Percentiles rank a stretch among this genome's conserved stretches.
These are phyloP conservation scores for Frieseomelitta varia DNA, from an alignment of 1,140 invertebrate genomes.

Conservation along the genomic window DNA sequence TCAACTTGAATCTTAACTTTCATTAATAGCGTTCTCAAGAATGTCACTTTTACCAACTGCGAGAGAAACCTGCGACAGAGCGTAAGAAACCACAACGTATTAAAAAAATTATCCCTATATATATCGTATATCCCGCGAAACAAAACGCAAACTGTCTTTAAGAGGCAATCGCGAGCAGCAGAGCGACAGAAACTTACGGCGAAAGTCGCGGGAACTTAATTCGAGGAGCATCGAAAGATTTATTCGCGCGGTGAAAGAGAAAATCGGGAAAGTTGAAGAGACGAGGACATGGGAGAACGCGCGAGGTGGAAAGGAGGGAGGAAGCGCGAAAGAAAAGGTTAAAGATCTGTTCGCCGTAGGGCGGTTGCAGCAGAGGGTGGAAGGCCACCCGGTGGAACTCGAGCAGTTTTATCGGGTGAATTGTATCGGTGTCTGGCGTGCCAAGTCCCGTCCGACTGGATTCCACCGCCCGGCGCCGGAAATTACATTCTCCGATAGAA, in stretches of 20 bases:
- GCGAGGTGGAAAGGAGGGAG: too few species aligned
- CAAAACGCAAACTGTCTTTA: background rate
- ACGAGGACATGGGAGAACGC: background rate
- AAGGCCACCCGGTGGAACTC: slow-evolving; percentile 38
- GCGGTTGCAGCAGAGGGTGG: background rate
- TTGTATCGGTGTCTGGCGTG: slow-evolving; percentile 75
- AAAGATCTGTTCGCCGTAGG: background rate
- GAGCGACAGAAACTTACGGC: background rate
- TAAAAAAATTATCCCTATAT: too few species aligned
- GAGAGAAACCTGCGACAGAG: too few species aligned
- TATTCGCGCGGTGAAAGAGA: slow-evolving; percentile 18
- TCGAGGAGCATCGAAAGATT: background rate
- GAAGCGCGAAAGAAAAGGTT: slow-evolving; percentile 46
- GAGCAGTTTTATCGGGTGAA: slow-evolving; percentile 70
- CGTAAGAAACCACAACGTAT: too few species aligned
- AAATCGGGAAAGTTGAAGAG: background rate
- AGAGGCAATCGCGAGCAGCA: background rate
- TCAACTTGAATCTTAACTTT: too few species aligned
- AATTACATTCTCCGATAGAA: slow-evolving; percentile 76
- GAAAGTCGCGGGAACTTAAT: background rate
- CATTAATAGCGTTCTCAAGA: too few species aligned
- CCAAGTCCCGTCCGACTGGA: slow-evolving; percentile 66
- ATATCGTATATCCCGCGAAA: background rate
- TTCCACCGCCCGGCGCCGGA: slow-evolving; percentile 69
- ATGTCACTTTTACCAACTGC: too few species aligned